Evolutionary conservation across 1,140 invertebrate genomes (phyloP).

Genomic region (Pantala flavescens): DNA sequence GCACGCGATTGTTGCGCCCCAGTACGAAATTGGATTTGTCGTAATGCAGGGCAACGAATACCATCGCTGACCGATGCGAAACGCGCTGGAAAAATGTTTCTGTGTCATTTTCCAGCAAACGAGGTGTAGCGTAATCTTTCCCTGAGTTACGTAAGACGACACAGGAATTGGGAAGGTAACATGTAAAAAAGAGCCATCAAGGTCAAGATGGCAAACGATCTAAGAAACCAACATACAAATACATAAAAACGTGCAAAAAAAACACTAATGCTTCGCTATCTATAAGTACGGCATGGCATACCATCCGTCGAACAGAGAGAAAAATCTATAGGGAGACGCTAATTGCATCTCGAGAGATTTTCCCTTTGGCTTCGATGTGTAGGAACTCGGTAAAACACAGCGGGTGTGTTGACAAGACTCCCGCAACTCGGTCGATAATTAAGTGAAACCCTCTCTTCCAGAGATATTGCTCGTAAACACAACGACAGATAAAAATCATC

Average conservation of each 20-base stretch:
- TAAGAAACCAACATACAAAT: neutral
- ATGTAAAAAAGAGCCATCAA: neutral
- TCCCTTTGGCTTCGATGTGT: too few relatives aligned
- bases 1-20: neutral
- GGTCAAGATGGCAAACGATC: neutral
- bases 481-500: neutral
- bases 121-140: too few relatives aligned
- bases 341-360: too few relatives aligned
- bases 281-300: neutral
- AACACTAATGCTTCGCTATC: neutral
- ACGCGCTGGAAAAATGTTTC: too few relatives aligned
- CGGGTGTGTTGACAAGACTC: too few relatives aligned
- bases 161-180: neutral
- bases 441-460: neutral
- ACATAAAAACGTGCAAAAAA: neutral
- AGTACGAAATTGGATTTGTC: neutral
- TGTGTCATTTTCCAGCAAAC: too few relatives aligned
- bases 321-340: too few relatives aligned
- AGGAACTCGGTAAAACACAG: too few relatives aligned
- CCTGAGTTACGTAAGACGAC: too few relatives aligned
- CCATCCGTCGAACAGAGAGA: neutral
- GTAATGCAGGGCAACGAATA: too few relatives aligned
- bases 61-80: too few relatives aligned
- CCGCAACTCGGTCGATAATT: neutral
- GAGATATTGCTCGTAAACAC: neutral